Evolutionary conservation across 2,113 vertebrate genomes (phyloP), one percentile per base, ranked within the genome.

Genomic region (Calyptomena viridis): DNA sequence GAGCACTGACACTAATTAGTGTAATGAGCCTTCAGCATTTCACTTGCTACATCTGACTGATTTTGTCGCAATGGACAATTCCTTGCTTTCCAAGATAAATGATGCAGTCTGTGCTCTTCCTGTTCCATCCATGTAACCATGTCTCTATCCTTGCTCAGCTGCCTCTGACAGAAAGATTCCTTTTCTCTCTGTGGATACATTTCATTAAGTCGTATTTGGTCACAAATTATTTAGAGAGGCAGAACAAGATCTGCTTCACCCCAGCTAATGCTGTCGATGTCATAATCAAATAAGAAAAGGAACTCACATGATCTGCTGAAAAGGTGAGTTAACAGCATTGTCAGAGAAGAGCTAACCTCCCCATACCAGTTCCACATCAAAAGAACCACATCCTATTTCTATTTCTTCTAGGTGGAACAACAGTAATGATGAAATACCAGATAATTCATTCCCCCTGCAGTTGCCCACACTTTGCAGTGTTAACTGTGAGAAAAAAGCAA

Each of bases 1-100:
- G 58, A 97, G 88, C 81, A 73, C 44, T 53, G 91, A 89, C 85
- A 63, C 59, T 95, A 96, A 96, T 97, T 95, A 98, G 84, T 1
- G 20, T 82, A 96, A 96, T 49, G 74, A 96, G 89, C 62, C 76
- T 81, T 96, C 87, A 81, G 37, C 37, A 14, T 78, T 96, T 92
- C 79, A 89, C 90, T 67, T 90, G 93, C 81, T 72, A 78, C 77
- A 53, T 95, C 75, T 86, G 94, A 97, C 90, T 94, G 95, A 92
- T 84, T 92, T 95, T 95, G 84, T 95, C 63, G 91, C 83, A 80
- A 78, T 13, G 59, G 78, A 63, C 53, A 87, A 74, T 75, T 68
- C 78, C 74, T 87, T 58, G n/a, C 69, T 85, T 93, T 92, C 96
- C 47, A 80, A 90, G 83, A 96, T 87, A 90, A 96, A 95, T 1